Percentiles rank a stretch among this genome's conserved stretches.
Evolutionary conservation across 2,888 invertebrate species (phyloP).

Genomic region (Brachypterus glaber): DNA sequence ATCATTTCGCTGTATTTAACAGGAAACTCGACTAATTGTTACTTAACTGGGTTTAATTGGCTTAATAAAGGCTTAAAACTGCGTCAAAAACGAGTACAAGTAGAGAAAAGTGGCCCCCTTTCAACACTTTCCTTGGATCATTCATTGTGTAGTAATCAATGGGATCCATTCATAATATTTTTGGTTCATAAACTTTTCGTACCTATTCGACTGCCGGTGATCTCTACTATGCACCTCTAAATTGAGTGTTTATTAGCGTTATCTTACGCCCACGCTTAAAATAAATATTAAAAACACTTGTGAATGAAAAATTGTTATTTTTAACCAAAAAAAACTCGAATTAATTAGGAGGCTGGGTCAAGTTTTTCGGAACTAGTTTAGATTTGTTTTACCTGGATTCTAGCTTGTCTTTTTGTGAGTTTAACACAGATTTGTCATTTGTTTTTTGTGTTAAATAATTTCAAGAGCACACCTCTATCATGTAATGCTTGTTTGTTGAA

Average conservation of each 20-base stretch:
- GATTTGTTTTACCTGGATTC: no score
- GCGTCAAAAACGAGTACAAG: no score
- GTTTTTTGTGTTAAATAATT: no score
- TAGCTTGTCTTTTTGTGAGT: no score
- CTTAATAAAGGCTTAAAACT: slow-evolving; percentile 17
- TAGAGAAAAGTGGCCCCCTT: no score
- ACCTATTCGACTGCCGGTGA: slow-evolving; percentile 27
- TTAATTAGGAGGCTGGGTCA: slow-evolving; percentile 18
- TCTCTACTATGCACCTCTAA: slow-evolving; percentile 26
- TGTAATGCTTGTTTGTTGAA: no score
- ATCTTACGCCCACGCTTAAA: slow-evolving; percentile 23
- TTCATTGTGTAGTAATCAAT: slow-evolving; percentile 33
- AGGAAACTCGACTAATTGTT: slow-evolving; percentile 20
- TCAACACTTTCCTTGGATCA: no score
- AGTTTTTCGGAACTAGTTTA: no score
- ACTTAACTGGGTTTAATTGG: slow-evolving; percentile 23
- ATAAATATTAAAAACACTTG: slow-evolving; percentile 17
- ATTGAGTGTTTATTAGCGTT: slow-evolving; percentile 28
- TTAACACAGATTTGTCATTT: no score
- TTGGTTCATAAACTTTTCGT: slow-evolving; percentile 30
- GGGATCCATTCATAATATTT: slow-evolving; percentile 31
- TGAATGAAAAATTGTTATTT: slow-evolving; percentile 20
- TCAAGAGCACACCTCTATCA: no score
- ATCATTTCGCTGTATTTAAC: slow-evolving; percentile 27
- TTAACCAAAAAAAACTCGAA: no score